Percentiles rank a stretch among this genome's conserved stretches.
Evolutionary conservation across 2,888 invertebrate genomes (phyloP).

Genomic region (Sesamia inferens): DNA sequence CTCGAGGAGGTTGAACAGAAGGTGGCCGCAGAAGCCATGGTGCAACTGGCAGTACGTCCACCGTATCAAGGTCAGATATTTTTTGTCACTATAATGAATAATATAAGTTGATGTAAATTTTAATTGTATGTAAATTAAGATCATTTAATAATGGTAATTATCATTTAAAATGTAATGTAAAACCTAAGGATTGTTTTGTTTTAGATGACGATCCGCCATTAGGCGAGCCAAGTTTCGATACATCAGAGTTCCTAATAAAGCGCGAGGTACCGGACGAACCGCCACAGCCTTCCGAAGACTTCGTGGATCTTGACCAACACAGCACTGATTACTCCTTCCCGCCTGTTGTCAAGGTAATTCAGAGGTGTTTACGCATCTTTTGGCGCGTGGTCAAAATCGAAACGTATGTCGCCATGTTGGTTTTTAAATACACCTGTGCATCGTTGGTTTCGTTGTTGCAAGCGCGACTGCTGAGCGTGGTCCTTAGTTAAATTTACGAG

Average conservation of each 20-base stretch:
- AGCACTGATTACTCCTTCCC: conserved; percentile 79
- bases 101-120: neutral
- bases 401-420: neutral
- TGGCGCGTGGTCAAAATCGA: neutral
- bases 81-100: no score
- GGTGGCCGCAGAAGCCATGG: conserved; percentile 94
- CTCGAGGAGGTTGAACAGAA: conserved; percentile 90
- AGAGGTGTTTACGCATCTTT: neutral
- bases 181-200: neutral
- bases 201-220: conserved; percentile 91
- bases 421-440: neutral
- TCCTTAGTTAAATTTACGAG: no score
- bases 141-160: neutral
- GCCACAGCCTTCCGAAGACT: conserved; percentile 76
- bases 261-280: conserved; percentile 84
- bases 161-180: neutral
- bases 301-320: conserved; percentile 82
- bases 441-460: neutral
- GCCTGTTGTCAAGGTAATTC: conserved; percentile 81
- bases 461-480: neutral
- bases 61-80: conserved; percentile 54
- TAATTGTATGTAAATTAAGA: neutral
- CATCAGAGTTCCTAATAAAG: conserved; percentile 94
- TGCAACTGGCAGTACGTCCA: conserved; percentile 90
- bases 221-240: conserved; percentile 95